These are phyloP conservation scores for Microctenopoma lineatum DNA, from an alignment of 2,797 vertebrate species.

Conservation along the genomic window DNA sequence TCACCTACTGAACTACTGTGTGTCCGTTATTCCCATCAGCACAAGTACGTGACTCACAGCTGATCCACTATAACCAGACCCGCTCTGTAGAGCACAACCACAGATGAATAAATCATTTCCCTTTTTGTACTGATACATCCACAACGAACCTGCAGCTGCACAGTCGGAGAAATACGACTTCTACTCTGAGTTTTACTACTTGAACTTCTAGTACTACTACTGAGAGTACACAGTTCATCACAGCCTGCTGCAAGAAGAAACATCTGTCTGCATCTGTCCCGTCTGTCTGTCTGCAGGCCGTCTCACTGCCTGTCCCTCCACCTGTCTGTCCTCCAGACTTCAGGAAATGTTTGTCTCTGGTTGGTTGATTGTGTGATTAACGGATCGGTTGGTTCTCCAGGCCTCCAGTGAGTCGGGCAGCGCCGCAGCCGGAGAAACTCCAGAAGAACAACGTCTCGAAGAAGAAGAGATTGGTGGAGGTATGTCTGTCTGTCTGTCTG, in stretches of 20 bases:
- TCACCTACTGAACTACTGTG: not conserved
- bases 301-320: slow-evolving; percentile 23
- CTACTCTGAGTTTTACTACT: too few relatives aligned
- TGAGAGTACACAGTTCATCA: not conserved
- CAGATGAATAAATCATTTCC: too few relatives aligned
- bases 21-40: too few relatives aligned
- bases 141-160: too few relatives aligned
- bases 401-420: slow-evolving; percentile 94
- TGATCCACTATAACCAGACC: too few relatives aligned
- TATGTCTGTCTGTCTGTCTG: not conserved
- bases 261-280: slow-evolving; percentile 1
- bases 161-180: too few relatives aligned
- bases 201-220: too few relatives aligned
- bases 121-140: too few relatives aligned
- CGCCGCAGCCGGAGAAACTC: slow-evolving; percentile 94
- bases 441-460: slow-evolving; percentile 94
- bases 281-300: slow-evolving; percentile 5
- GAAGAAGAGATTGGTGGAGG: slow-evolving; percentile 90
- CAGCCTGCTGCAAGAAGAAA: not conserved
- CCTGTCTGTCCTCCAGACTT: slow-evolving; percentile 24
- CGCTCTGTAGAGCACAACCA: too few relatives aligned
- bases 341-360: not conserved
- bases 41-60: too few relatives aligned
- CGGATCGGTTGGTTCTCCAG: slow-evolving; percentile 66
- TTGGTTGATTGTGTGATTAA: not conserved